Conservation (phyloP, 2,888 invertebrate genomes). For the Spialia ferax region DNA sequence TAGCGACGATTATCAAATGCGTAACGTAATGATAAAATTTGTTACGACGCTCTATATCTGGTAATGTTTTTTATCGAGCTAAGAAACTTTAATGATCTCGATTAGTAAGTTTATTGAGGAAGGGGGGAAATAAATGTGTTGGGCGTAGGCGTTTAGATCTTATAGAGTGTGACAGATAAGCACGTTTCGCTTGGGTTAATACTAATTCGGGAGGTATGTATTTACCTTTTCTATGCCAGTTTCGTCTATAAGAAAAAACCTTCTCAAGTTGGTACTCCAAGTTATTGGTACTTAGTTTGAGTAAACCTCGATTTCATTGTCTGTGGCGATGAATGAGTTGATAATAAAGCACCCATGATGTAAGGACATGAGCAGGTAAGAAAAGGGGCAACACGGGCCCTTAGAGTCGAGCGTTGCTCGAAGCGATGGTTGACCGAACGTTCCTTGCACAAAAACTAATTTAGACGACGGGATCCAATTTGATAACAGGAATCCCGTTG, state of each 20-base stretch:
- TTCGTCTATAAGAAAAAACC: too few species aligned
- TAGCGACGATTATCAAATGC: conserved; percentile 21
- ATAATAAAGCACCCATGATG: conserved; percentile 44
- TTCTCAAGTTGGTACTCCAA: too few species aligned
- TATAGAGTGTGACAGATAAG: not conserved
- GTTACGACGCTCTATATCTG: conserved; percentile 6
- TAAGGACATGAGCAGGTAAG: conserved; percentile 70
- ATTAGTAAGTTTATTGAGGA: conserved; percentile 8
- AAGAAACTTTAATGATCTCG: conserved; percentile 1
- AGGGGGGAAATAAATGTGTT: conserved; percentile 2
- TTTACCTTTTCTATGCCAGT: too few species aligned
- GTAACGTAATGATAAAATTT: conserved; percentile 18
- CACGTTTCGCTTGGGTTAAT: not conserved
- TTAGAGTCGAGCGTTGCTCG: conserved; percentile 69
- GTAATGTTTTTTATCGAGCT: conserved; percentile 14
- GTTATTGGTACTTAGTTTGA: conserved; percentile 11
- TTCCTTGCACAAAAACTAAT: conserved; percentile 80
- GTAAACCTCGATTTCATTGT: conserved; percentile 24
- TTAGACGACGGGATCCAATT: conserved; percentile 77
- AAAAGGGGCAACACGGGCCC: conserved; percentile 66
- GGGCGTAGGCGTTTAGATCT: not conserved
- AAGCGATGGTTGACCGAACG: conserved; percentile 66
- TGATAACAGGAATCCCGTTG: conserved; percentile 85
- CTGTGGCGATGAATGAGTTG: conserved; percentile 51
- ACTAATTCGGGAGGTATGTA: not conserved